Evolutionary conservation across 2,888 invertebrate genomes (phyloP), one percentile per base, ranked within the genome.

Genomic region (Deilephila elpenor): DNA sequence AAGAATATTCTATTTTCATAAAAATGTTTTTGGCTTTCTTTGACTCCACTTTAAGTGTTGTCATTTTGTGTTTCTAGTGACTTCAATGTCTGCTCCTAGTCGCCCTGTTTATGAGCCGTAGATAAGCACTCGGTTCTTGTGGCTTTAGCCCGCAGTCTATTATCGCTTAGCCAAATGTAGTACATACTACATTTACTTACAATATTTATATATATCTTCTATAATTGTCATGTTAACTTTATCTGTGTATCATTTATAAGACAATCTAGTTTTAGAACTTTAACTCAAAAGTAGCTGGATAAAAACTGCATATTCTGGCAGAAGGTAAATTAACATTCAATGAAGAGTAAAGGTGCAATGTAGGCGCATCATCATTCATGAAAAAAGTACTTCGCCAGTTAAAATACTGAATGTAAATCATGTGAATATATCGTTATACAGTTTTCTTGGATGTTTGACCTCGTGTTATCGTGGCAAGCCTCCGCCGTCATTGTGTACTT

Each of bases 391-490:
- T 44, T 44, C 14, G 44, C 44, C 44, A 44, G 14, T 44, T 2
- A 44, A 44, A 4, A 14, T 11, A 14, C 44, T 44, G 82, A 82
- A 84, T 83, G 83, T 84, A 89, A 88, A 88, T 89, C 84, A 84
- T 89, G 83, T 82, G 81, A 85, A 86, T 82, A 88, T 85, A 87
- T 84, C 84, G 82, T 84, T 85, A 84, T 86, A 82, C 81, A 80
- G 83, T 87, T 88, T 85, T 86, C 87, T 86, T 89, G 85, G 85
- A 84, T 85, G 86, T 87, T 86, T 91, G 92, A 93, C 93, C 93
- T 90, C 89, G 86, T 79, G 86, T 87, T 93, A 93, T 93, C 93
- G 88, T 85, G 91, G 78, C 92, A 89, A 92, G 92, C 92, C 93
- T 91, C 90, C 88, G 73, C 78, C 88, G 88, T 89, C 88, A 89